Percentiles rank a stretch among this genome's conserved stretches.
These are phyloP conservation scores for Hypanus sabinus DNA, from an alignment of 2,113 vertebrate species.

Conservation along the genomic window DNA sequence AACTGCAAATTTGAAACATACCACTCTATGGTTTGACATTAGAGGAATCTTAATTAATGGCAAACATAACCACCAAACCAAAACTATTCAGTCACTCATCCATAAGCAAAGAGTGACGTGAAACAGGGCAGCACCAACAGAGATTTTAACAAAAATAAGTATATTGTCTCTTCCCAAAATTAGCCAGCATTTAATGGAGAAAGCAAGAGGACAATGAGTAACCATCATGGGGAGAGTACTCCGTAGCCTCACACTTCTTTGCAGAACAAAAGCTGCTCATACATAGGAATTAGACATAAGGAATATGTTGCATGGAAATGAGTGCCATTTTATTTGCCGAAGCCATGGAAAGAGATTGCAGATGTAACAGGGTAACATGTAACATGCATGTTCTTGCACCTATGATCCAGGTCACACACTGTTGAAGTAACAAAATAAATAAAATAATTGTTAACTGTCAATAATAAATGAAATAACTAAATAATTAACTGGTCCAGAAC, in stretches of 20 bases:
- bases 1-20: background rate
- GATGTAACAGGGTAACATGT: too few species aligned
- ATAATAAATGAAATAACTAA: too few species aligned
- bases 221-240: background rate
- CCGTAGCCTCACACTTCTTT: background rate
- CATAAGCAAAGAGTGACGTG: slow-evolving; percentile 8
- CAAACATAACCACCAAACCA: background rate
- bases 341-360: too few species aligned
- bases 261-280: background rate
- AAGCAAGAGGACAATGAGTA: background rate
- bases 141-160: background rate
- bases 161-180: background rate
- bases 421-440: too few species aligned
- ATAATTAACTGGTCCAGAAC: too few species aligned
- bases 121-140: slow-evolving; percentile 11
- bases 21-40: background rate
- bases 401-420: too few species aligned
- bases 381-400: too few species aligned
- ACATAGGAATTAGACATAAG: background rate
- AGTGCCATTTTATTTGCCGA: too few species aligned
- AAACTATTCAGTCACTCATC: slow-evolving; percentile 11
- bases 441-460: too few species aligned
- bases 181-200: background rate
- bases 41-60: background rate
- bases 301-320: background rate